Evolutionary conservation across 2,797 vertebrate species (phyloP).

Genomic region (Eulemur mongoz): DNA sequence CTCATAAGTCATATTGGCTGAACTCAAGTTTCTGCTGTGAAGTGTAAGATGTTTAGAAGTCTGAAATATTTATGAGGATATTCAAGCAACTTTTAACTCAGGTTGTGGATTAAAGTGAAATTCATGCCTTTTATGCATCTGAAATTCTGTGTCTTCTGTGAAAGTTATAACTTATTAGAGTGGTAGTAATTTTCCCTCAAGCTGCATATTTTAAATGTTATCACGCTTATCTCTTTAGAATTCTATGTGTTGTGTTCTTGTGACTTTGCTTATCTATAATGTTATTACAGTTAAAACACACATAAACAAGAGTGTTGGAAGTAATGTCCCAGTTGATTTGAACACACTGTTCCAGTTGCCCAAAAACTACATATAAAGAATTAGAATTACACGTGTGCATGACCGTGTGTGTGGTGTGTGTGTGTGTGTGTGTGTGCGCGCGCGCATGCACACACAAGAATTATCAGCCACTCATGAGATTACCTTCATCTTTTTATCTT

Average conservation of each 20-base stretch:
- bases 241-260: background rate
- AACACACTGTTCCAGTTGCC: background rate
- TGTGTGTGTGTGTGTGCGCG: too few relatives aligned
- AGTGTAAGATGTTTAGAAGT: background rate
- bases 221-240: background rate
- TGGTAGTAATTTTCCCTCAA: background rate
- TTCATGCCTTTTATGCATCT: background rate
- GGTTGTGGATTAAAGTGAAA: conserved; percentile 13
- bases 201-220: background rate
- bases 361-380: background rate
- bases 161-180: background rate
- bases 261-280: background rate
- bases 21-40: background rate
- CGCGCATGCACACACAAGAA: background rate
- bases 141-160: background rate
- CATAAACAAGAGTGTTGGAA: background rate
- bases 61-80: background rate
- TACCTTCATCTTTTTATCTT: background rate
- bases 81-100: background rate
- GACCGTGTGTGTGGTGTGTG: too few relatives aligned
- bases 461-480: background rate
- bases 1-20: background rate
- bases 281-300: background rate
- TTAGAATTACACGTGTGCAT: background rate
- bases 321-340: background rate